Evolutionary conservation across 1,140 invertebrate genomes (phyloP), one percentile per base, ranked within the genome.

Genomic region (Aphelenchoides besseyi): DNA sequence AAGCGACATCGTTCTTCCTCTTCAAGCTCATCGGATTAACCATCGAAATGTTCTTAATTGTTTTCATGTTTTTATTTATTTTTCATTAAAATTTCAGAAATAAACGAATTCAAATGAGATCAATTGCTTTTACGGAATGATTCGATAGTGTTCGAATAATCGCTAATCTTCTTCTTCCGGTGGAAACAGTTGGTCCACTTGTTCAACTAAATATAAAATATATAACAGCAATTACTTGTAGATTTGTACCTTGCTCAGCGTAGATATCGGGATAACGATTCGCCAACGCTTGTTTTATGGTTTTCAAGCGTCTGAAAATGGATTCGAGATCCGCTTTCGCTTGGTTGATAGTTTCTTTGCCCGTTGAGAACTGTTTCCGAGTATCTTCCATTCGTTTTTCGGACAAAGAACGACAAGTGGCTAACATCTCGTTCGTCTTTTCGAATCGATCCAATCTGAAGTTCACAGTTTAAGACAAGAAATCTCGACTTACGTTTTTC

Each of bases 341-440:
- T n/a, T 68, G 71, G 1, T 73, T 26, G 23, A 76, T 79, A 33
- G 48, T 32, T 29, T 76, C 70, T 53, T 68, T 76, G 12, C 36
- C 54, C 12, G 28, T 30, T 29, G 26, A 28, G 57, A 76, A 76
- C 23, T 76, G 36, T 29, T 75, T 76, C 41, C 52, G 66, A 26
- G 63, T 77, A 18, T 75, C 67, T 52, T 78, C 76, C 53, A 76
- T 36, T 32, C 75, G 61, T 59, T 67, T 64, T 59, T 76, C 75
- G 5, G 75, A 36, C 16, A 76, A 53, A 16, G 26, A 12, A 5
- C 61, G 61, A 23, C 75, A 76, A 62, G 73, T 76, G 12, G 23
- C 48, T 41, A 76, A 32, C 75, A 76, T 76, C 70, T 76, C 75
- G 64, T 76, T 76, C 33, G 75, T 76, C 35, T 76, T 76, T 61